Base-by-base conservation (phyloP, 1,140 invertebrate genomes). In the Ceratoteleas bidentatus region DNA sequence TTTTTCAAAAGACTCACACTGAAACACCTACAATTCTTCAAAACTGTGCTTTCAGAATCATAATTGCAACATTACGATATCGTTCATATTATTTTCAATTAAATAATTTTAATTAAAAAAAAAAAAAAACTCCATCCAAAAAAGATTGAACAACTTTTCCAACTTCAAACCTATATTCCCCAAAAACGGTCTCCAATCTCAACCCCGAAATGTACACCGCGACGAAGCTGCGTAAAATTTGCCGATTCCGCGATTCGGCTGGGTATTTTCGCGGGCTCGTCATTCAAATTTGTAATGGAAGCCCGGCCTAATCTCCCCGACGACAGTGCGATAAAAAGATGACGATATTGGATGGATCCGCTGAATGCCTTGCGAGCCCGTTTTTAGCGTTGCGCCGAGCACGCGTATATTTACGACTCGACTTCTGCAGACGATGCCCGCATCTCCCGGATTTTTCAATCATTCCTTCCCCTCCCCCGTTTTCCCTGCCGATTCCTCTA, bases 271-370 rank as follows among this genome's bases (percentile, higher is more conserved):
- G 8, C 57, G 6, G 57, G 15, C 33, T 16, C 36, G 40, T 54
- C 34, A 68, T 77, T 75, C 60, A 81, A 53, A 76, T 72, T 66
- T 49, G 68, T 77, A 73, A 82, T 81, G 72, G 79, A 81, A 81
- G 73, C 54, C 49, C 60, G 61, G 79, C 61, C 79, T 81, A 81
- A 72, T 81, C 72, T 76, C 34, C 49, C 14, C 56, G 79, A 68
- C 68, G 58, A 74, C 61, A 62, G 50, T 75, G 14, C 62, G 68
- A 82, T 77, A 82, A 77, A 82, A 77, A 82, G 73, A 77, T 76
- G 72, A 76, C 54, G 72, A 76, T 76, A 81, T 81, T 81, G 72
- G 72, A 75, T 70, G 58, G 70, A 65, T 74, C 50, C 45, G 45
- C 7, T 77, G 68, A 76, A 82, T 76, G 56, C 68, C 16, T 38